Conservation (phyloP, 1,140 invertebrate species). For the Temnothorax longispinosus region DNA sequence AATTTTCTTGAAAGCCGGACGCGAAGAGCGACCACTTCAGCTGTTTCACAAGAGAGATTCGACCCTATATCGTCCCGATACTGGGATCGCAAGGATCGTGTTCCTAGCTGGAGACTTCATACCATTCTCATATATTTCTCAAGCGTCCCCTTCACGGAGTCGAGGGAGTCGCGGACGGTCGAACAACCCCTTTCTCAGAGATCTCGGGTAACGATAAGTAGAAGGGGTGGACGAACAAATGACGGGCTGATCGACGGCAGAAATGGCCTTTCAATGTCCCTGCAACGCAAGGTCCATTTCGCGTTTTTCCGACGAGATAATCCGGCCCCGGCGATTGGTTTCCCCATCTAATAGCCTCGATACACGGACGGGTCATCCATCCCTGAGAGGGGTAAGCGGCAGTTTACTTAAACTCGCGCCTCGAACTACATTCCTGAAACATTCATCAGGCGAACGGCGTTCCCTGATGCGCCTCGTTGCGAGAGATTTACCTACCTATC, state of each 20-base stretch:
- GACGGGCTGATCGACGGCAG: constrained; percentile 59
- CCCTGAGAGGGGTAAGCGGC: constrained; percentile 15
- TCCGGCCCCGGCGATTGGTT: constrained; percentile 40
- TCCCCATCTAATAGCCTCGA: constrained; percentile 37
- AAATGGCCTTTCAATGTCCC: constrained; percentile 69
- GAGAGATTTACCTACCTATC: constrained; percentile 55
- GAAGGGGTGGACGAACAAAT: constrained; percentile 52
- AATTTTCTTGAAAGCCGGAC: background rate
- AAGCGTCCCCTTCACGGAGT: constrained; percentile 27
- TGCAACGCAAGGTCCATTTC: constrained; percentile 55
- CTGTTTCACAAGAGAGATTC: constrained; percentile 8
- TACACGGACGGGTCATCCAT: constrained; percentile 46
- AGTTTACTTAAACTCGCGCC: constrained; percentile 42
- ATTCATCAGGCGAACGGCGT: constrained; percentile 32
- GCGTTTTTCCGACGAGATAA: constrained; percentile 61
- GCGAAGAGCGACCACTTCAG: background rate
- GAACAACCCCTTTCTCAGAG: constrained; percentile 5
- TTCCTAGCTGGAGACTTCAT: background rate
- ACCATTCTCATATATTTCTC: constrained; percentile 36
- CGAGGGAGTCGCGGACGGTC: constrained; percentile 1
- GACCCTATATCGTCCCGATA: constrained; percentile 26
- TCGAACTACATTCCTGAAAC: constrained; percentile 46
- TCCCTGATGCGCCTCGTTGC: constrained; percentile 20
- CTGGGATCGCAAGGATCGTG: background rate
- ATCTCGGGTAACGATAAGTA: constrained; percentile 49